Evolutionary conservation across 1,140 invertebrate species (phyloP).

Genomic region (Orussus abietinus): DNA sequence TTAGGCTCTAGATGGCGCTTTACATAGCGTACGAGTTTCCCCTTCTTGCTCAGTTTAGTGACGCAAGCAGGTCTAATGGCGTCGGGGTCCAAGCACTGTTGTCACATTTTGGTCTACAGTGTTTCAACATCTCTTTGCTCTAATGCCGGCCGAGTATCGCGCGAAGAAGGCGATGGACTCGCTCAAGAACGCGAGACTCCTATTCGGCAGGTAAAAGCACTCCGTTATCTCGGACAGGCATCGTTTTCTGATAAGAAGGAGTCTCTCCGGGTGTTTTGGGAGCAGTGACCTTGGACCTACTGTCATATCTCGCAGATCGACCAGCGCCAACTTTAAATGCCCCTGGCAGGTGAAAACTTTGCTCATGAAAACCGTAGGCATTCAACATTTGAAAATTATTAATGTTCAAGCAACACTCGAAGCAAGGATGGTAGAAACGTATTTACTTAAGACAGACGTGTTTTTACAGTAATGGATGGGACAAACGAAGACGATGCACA

Average conservation of each 20-base stretch:
- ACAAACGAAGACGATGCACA: slow-evolving; percentile 44
- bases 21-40: too few species aligned
- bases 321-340: not conserved
- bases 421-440: not conserved
- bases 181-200: slow-evolving; percentile 9
- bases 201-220: too few species aligned
- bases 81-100: slow-evolving; percentile 48
- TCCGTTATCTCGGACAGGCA: too few species aligned
- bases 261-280: slow-evolving; percentile 25
- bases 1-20: too few species aligned
- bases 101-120: slow-evolving; percentile 53
- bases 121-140: slow-evolving; percentile 53
- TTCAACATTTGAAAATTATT: too few species aligned
- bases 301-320: slow-evolving; percentile 33
- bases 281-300: slow-evolving; percentile 47
- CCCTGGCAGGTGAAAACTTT: slow-evolving; percentile 1
- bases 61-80: slow-evolving; percentile 52
- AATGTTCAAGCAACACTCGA: too few species aligned
- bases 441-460: slow-evolving; percentile 1
- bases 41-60: too few species aligned
- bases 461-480: slow-evolving; percentile 39
- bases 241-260: slow-evolving; percentile 5
- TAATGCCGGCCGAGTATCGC: slow-evolving; percentile 36
- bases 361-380: too few species aligned
- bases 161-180: slow-evolving; percentile 16